phyloP scores from a whole-genome alignment of 2,113 vertebrate species.

The Seriola dumerili region DNA sequence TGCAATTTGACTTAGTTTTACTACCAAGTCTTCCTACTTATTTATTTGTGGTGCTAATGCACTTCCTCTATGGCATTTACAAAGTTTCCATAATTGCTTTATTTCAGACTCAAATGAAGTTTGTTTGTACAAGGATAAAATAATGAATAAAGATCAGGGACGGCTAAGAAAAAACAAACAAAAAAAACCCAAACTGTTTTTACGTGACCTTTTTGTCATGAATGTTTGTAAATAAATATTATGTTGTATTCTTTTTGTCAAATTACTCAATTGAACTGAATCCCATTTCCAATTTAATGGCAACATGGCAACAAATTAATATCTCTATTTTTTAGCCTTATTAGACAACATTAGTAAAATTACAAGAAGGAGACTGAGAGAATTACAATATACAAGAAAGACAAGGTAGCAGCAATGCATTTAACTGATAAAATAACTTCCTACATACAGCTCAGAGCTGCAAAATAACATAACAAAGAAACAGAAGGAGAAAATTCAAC shows the following conservation, averaged over 20 bases:
- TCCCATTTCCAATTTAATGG: not conserved
- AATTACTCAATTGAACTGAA: not conserved
- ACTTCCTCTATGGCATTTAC: constrained; percentile 15
- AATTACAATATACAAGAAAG: too few relatives aligned
- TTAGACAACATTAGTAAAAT: too few relatives aligned
- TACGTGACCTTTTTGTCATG: not conserved
- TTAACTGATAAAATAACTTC: not conserved
- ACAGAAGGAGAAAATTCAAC: not conserved
- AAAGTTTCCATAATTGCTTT: constrained; percentile 14
- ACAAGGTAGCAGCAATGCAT: too few relatives aligned
- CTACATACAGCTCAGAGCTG: not conserved
- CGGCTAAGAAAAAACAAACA: not conserved
- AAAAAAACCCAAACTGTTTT: not conserved
- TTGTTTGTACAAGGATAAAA: constrained; percentile 4
- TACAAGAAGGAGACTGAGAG: too few relatives aligned
- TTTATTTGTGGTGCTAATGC: constrained; percentile 62
- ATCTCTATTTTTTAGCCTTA: too few relatives aligned
- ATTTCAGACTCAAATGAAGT: constrained; percentile 16
- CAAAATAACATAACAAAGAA: not conserved
- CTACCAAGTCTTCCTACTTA: constrained; percentile 45
- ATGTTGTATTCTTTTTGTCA: not conserved
- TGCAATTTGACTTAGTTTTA: constrained; percentile 37
- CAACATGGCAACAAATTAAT: too few relatives aligned
- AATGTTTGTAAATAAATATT: constrained; percentile 26
- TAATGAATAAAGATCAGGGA: not conserved